These are phyloP conservation scores for Chamaetylas fuelleborni DNA, from an alignment of 2,113 vertebrate species.

Conservation along the genomic window DNA sequence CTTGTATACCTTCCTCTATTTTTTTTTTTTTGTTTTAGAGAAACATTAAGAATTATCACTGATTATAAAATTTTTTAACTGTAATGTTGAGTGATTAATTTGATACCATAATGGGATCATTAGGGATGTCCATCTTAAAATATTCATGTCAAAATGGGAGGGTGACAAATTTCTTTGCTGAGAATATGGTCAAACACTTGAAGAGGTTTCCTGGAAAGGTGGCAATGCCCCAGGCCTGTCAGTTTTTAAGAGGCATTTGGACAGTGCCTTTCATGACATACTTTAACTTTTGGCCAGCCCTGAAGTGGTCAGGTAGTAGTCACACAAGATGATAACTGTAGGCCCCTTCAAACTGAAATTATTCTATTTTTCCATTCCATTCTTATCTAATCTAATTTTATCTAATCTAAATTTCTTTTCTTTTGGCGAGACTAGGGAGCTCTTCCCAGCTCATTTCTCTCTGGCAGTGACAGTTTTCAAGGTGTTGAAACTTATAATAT, in stretches of 20 bases:
- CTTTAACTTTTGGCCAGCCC: neutral
- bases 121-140: neutral
- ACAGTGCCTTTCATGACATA: neutral
- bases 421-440: neutral
- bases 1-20: neutral
- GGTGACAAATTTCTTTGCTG: neutral
- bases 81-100: neutral
- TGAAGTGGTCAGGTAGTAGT: neutral
- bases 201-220: neutral
- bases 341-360: neutral
- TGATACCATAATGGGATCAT: neutral
- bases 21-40: neutral
- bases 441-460: neutral
- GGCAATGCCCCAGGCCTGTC: neutral
- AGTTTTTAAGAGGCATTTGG: neutral
- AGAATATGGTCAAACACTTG: neutral
- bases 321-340: fast-evolving
- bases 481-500: neutral
- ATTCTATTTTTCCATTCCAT: neutral
- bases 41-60: neutral
- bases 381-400: neutral
- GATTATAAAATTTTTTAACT: neutral
- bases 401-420: neutral
- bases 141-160: neutral
- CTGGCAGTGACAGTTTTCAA: neutral